Evolutionary conservation across 2,113 vertebrate genomes (phyloP), one percentile per base, ranked within the genome.

Genomic region (Sardina pilchardus): DNA sequence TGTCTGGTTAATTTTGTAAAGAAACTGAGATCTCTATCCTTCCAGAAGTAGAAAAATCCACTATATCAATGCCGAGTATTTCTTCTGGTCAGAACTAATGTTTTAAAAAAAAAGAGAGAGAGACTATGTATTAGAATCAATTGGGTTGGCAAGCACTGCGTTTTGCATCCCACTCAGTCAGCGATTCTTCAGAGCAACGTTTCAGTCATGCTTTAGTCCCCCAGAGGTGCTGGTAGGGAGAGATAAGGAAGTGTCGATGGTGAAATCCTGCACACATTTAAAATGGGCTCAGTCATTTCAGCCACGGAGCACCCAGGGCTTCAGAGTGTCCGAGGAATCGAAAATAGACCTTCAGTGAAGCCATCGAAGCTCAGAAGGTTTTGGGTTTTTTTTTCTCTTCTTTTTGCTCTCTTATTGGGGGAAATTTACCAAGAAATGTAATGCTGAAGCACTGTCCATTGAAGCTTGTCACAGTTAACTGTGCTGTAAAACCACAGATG

Each of bases 61-160:
- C 71, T 78, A 78, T 78, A 78, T 78, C 26, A 78, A 78, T 78
- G 71, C 71, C 1, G 71, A 78, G 34, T 78, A 78, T 78, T 78
- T 78, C 34, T 34, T 36, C 30, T 78, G 71, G 71, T 78, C 71
- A 78, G 71, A 78, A 78, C 30, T 36, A 34, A 1, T 36, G 30
- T 36, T 78, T 14, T 14, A 36, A 78, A 78, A 78, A 5, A 78
- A n/a, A n/a, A n/a, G n/a, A n/a, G n/a, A n/a, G n/a, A n/a, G 30
- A 17, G 34, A 0, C 71, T 36, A 34, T 78, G 71, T 78, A 36
- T 36, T 34, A 78, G 71, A 78, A 17, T 36, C 30, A 78, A 78
- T 19, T 14, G 71, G 71, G 26, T 78, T 78, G 34, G 71, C 26
- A 78, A 78, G 71, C 34, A 36, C 21, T 26, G 30, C 10, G 3